A percentile compares a stretch with the other conserved stretches of the same genome.
phyloP scores from a whole-genome alignment of 2,113 vertebrate genomes.

The Oncorhynchus mykiss region DNA sequence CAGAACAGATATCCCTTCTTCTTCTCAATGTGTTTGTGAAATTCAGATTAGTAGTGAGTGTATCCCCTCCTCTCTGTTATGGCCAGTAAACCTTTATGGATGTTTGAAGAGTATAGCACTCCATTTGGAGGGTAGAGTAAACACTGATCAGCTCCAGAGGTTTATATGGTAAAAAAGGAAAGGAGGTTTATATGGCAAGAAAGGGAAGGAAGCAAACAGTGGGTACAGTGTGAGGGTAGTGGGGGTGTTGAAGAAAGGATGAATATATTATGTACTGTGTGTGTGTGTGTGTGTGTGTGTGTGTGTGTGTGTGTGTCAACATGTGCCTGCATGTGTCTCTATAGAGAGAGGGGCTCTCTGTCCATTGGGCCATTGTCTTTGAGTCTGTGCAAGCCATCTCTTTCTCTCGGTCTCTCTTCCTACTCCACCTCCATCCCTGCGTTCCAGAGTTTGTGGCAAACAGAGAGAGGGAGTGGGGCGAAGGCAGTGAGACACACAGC shows the following conservation, averaged over 20 bases:
- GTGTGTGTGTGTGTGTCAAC: slow-evolving; percentile 18
- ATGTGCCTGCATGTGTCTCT: slow-evolving; percentile 30
- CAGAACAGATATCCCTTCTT: not conserved
- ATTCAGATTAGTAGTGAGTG: slow-evolving; percentile 52
- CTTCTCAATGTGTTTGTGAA: slow-evolving; percentile 40
- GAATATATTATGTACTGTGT: slow-evolving; percentile 23
- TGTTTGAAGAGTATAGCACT: slow-evolving; percentile 44
- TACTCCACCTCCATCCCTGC: slow-evolving; percentile 71
- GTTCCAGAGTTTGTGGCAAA: slow-evolving; percentile 56
- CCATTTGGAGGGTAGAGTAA: slow-evolving; percentile 23
- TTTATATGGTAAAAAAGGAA: not conserved
- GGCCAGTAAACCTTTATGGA: slow-evolving; percentile 44
- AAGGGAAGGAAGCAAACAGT: slow-evolving; percentile 3
- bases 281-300: slow-evolving; percentile 13
- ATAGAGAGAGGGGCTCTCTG: slow-evolving; percentile 33
- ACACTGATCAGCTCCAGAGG: slow-evolving; percentile 2
- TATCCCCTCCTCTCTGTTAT: slow-evolving; percentile 47
- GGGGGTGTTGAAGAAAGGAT: not conserved
- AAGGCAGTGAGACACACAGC: slow-evolving; percentile 13
- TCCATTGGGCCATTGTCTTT: slow-evolving; percentile 67
- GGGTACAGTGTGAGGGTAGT: not conserved
- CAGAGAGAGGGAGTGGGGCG: slow-evolving; percentile 17
- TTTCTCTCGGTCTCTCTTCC: slow-evolving; percentile 58
- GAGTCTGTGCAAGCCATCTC: slow-evolving; percentile 45
- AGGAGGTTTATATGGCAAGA: not conserved